Percentiles rank a stretch among this genome's conserved stretches.
These are phyloP conservation scores for Dicrurus megarhynchus DNA, from an alignment of 2,113 vertebrate genomes.

Conservation along the genomic window DNA sequence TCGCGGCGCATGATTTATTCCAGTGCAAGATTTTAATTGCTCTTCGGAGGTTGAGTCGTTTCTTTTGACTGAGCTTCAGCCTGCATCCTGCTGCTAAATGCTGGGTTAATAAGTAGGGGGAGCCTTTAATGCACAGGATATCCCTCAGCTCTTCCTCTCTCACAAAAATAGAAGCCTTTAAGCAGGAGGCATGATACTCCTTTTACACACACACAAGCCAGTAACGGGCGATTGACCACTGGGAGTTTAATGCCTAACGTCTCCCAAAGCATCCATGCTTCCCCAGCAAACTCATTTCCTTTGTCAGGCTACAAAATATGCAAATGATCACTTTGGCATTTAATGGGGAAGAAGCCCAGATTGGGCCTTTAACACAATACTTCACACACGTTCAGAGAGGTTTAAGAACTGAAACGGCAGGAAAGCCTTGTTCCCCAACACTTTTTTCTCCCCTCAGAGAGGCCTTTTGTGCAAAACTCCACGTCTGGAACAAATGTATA, in stretches of 20 bases:
- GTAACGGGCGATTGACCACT: constrained; percentile 55
- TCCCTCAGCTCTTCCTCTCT: constrained; percentile 76
- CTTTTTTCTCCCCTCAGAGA: constrained; percentile 48
- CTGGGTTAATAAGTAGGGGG: constrained; percentile 83
- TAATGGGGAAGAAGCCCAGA: constrained; percentile 58
- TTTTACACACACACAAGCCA: constrained; percentile 25
- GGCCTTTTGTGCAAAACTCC: constrained; percentile 60
- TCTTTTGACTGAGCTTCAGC: constrained; percentile 83
- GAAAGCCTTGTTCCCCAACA: constrained; percentile 52
- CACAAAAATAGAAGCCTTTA: constrained; percentile 68
- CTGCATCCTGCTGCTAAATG: constrained; percentile 84
- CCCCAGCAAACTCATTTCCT: constrained; percentile 73
- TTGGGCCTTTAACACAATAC: constrained; percentile 54
- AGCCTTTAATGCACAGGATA: constrained; percentile 81
- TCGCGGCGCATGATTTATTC: constrained; percentile 83
- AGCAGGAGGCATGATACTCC: constrained; percentile 37
- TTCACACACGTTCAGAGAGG: constrained; percentile 34
- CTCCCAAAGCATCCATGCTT: constrained; percentile 72
- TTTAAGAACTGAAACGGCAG: constrained; percentile 50
- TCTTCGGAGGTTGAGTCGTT: constrained; percentile 82
- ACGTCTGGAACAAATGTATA: constrained; percentile 56
- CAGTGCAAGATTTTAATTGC: constrained; percentile 86
- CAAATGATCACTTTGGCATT: constrained; percentile 73
- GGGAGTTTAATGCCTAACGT: constrained; percentile 68
- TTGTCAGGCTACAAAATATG: constrained; percentile 75